phyloP scores from a whole-genome alignment of 1,140 invertebrate species.

The Aphelinus certus region DNA sequence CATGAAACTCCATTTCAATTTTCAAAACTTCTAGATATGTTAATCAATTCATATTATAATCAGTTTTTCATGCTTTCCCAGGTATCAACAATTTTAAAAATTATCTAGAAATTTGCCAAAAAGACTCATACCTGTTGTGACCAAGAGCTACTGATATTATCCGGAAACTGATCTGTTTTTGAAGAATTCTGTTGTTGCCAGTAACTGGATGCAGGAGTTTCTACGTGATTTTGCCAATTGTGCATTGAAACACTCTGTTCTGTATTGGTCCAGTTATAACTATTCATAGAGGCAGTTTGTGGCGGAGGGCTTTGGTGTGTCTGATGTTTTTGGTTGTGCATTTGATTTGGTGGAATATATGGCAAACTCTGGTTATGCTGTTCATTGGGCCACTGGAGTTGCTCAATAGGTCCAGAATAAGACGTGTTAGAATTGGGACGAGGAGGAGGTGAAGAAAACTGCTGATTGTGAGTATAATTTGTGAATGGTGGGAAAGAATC shows the following conservation, averaged over 20 bases:
- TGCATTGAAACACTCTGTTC: constrained; percentile 40
- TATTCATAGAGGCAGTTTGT: constrained; percentile 41
- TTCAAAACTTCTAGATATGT: no score
- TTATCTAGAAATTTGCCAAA: not conserved
- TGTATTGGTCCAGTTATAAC: constrained; percentile 52
- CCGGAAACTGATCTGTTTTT: constrained; percentile 42
- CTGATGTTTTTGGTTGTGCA: constrained; percentile 38
- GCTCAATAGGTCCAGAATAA: constrained; percentile 40
- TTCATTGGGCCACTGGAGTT: constrained; percentile 47
- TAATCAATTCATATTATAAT: no score
- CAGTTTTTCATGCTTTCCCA: no score
- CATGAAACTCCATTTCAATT: no score
- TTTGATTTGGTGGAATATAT: constrained; percentile 26
- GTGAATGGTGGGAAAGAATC: constrained; percentile 50
- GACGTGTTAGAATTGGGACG: constrained; percentile 45
- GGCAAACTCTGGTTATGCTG: constrained; percentile 39
- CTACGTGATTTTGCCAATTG: constrained; percentile 53
- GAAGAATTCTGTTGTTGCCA: constrained; percentile 49
- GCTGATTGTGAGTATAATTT: constrained; percentile 55
- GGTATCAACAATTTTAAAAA: not conserved
- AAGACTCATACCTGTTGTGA: constrained; percentile 35
- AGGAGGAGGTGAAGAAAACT: constrained; percentile 42
- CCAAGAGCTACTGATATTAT: constrained; percentile 43
- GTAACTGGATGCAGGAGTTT: constrained; percentile 36
- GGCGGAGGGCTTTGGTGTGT: constrained; percentile 38